These are phyloP conservation scores for Tupaia tana DNA, from an alignment of 2,113 vertebrate species.

Conservation along the genomic window DNA sequence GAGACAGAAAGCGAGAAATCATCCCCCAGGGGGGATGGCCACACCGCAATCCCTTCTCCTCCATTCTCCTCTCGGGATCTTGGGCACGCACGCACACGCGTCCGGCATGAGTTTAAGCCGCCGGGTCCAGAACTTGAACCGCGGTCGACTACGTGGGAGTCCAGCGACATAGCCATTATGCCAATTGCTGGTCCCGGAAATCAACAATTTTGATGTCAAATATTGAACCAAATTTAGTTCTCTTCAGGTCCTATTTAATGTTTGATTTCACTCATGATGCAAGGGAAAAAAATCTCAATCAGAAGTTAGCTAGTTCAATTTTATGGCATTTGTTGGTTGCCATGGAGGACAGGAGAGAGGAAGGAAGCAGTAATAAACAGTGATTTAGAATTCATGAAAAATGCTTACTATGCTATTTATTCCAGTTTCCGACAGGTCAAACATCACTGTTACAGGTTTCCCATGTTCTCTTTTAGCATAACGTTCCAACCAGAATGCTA, in stretches of 20 bases:
- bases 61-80: too few relatives aligned
- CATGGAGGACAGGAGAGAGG: not conserved
- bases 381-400: conserved; percentile 47
- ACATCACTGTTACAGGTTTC: conserved; percentile 95
- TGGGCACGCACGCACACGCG: too few relatives aligned
- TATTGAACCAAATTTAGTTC: conserved; percentile 22
- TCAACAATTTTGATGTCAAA: not conserved
- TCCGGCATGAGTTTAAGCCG: too few relatives aligned
- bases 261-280: conserved; percentile 29
- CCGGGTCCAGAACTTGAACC: too few relatives aligned
- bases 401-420: conserved; percentile 95
- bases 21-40: too few relatives aligned
- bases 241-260: conserved; percentile 6
- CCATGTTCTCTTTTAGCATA: conserved; percentile 96
- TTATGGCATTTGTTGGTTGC: conserved; percentile 6
- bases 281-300: not conserved
- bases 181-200: not conserved
- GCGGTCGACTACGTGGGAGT: too few relatives aligned
- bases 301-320: not conserved
- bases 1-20: too few relatives aligned
- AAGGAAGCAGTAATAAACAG: not conserved
- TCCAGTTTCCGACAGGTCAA: conserved; percentile 97
- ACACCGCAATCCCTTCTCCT: too few relatives aligned
- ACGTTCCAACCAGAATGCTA: conserved; percentile 97
- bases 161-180: too few relatives aligned